Evolutionary conservation across 2,888 invertebrate species (phyloP).

Genomic region (Crioceris asparagi): DNA sequence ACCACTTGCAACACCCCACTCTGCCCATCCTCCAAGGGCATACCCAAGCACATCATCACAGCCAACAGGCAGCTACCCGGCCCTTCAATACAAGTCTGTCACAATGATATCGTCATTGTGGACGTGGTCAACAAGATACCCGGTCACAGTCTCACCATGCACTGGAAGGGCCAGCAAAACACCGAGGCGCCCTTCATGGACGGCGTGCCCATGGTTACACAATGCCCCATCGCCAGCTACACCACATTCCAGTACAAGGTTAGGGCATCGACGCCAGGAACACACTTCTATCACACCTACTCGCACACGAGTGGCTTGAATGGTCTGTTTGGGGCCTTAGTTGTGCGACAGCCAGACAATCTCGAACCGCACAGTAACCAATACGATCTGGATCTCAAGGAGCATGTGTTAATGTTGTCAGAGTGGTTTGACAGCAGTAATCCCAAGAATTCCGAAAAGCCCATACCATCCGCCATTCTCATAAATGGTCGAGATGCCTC

Average conservation of each 20-base stretch:
- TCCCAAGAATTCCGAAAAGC: too few relatives aligned
- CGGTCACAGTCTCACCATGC: conserved; percentile 56
- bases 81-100: conserved; percentile 53
- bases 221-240: conserved; percentile 60
- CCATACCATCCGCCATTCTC: conserved; percentile 40
- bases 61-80: conserved; percentile 60
- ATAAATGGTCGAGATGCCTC: conserved; percentile 55
- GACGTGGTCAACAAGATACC: conserved; percentile 61
- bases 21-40: conserved; percentile 57
- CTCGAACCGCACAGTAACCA: conserved; percentile 48
- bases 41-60: conserved; percentile 50
- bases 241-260: conserved; percentile 63
- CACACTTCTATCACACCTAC: conserved; percentile 64
- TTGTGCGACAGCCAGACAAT: conserved; percentile 55
- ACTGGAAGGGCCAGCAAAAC: conserved; percentile 72
- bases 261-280: conserved; percentile 52
- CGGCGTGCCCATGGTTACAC: conserved; percentile 66
- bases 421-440: conserved; percentile 53
- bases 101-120: conserved; percentile 61
- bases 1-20: conserved; percentile 49
- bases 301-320: conserved; percentile 58
- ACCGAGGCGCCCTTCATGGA: conserved; percentile 63
- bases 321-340: conserved; percentile 59
- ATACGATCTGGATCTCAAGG: conserved; percentile 61
- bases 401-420: conserved; percentile 57